Evolutionary conservation across 2,888 invertebrate genomes (phyloP).

Genomic region (Pollenia griseotomentosa): DNA sequence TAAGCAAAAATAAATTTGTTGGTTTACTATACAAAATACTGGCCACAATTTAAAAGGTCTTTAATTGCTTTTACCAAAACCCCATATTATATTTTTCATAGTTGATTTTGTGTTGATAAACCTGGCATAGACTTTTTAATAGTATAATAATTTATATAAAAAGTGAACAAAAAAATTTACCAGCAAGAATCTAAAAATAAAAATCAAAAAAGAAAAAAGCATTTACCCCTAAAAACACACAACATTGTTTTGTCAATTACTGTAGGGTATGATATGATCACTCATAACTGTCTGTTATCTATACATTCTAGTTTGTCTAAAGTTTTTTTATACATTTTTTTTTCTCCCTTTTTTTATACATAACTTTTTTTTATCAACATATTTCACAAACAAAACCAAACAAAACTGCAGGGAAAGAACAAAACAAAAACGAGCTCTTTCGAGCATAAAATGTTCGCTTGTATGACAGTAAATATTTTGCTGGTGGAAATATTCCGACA

Average conservation of each 20-base stretch:
- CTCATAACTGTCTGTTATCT: constrained; percentile 73
- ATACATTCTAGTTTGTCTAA: constrained; percentile 63
- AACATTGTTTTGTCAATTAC: constrained; percentile 70
- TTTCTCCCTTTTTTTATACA: background rate
- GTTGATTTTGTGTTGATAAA: background rate
- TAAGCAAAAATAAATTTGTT: no score
- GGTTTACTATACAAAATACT: background rate
- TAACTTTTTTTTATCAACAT: constrained; percentile 66
- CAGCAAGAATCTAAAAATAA: constrained; percentile 23
- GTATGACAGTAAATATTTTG: constrained; percentile 73
- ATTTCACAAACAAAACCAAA: constrained; percentile 53
- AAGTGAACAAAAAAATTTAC: constrained; percentile 15
- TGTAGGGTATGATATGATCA: constrained; percentile 73
- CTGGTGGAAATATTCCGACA: constrained; percentile 59
- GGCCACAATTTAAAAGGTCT: constrained; percentile 1
- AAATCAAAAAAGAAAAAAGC: constrained; percentile 1
- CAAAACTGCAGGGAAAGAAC: background rate
- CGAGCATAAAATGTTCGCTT: constrained; percentile 72
- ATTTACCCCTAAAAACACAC: background rate
- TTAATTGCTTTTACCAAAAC: constrained; percentile 46
- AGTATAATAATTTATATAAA: constrained; percentile 50
- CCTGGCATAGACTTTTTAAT: constrained; percentile 57
- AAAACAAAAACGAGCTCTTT: constrained; percentile 52
- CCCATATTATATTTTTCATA: background rate
- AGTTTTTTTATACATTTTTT: constrained; percentile 51